Evolutionary conservation across 2,113 vertebrate species (phyloP).

Genomic region (Chlamydotis undulata): DNA sequence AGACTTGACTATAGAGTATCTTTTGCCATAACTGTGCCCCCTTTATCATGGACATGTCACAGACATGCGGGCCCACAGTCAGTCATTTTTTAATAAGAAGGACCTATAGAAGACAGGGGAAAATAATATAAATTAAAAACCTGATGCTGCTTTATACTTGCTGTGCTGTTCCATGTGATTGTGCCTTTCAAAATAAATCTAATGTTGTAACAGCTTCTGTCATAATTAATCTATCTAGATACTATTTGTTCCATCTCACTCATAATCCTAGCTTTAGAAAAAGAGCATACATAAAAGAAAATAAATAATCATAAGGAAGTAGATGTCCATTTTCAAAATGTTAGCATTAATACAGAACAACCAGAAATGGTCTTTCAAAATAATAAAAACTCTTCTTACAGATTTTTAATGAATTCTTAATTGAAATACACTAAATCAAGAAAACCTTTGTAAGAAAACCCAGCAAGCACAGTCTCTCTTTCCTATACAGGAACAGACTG

Average conservation of each 20-base stretch:
- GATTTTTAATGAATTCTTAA: neutral
- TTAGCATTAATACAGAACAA: neutral
- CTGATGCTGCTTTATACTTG: neutral
- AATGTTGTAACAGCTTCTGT: neutral
- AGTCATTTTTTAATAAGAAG: neutral
- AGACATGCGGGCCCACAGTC: neutral
- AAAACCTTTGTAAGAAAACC: neutral
- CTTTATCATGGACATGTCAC: neutral
- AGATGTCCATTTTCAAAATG: neutral
- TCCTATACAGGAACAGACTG: neutral
- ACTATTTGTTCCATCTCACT: neutral
- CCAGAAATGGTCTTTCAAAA: neutral
- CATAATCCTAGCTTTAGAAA: neutral
- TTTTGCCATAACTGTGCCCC: neutral
- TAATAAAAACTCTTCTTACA: neutral
- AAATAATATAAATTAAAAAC: neutral
- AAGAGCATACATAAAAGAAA: neutral
- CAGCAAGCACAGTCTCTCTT: neutral
- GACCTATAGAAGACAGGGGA: neutral
- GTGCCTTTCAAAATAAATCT: neutral
- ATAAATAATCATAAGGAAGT: neutral
- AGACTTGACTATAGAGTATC: neutral
- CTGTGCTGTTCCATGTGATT: neutral
- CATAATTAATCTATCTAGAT: neutral
- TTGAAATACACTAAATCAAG: neutral